phyloP scores from a whole-genome alignment of 2,888 invertebrate species.

The Cremastobaeus sp. region DNA sequence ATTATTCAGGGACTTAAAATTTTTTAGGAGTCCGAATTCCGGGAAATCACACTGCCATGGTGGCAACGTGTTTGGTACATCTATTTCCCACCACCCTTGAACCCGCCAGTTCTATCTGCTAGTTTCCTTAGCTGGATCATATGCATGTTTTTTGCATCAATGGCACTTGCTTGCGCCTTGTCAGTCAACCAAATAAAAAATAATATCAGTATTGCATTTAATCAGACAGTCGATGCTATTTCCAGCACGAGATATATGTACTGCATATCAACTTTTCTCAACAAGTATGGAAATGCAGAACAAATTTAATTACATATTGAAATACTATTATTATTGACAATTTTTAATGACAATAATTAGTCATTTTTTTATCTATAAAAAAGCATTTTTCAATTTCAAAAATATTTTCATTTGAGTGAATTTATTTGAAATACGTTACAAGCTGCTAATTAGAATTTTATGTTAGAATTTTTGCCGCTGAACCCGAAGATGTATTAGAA shows the following conservation, averaged over 20 bases:
- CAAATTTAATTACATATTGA: neutral
- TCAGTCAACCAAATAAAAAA: slow-evolving; percentile 49
- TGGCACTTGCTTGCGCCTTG: slow-evolving; percentile 58
- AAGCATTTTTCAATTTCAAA: too few relatives aligned
- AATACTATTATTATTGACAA: neutral
- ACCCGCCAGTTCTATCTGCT: slow-evolving; percentile 69
- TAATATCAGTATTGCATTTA: neutral
- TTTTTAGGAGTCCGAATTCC: slow-evolving; percentile 67
- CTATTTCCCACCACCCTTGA: slow-evolving; percentile 68
- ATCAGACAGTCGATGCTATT: slow-evolving; percentile 1
- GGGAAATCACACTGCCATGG: slow-evolving; percentile 68
- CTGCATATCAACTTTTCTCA: slow-evolving; percentile 7
- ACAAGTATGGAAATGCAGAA: slow-evolving; percentile 21
- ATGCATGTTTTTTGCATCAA: slow-evolving; percentile 68
- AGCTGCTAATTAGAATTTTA: too few relatives aligned
- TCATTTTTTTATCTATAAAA: neutral
- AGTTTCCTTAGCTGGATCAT: slow-evolving; percentile 73
- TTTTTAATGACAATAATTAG: neutral
- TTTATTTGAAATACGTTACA: slow-evolving; percentile 5
- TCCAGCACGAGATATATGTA: neutral
- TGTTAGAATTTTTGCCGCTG: slow-evolving; percentile 28
- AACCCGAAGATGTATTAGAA: slow-evolving; percentile 27
- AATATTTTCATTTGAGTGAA: neutral
- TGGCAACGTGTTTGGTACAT: slow-evolving; percentile 74
- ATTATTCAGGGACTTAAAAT: neutral